These are phyloP conservation scores for Aselliscus stoliczkanus DNA, from an alignment of 2,797 vertebrate genomes.

Conservation along the genomic window DNA sequence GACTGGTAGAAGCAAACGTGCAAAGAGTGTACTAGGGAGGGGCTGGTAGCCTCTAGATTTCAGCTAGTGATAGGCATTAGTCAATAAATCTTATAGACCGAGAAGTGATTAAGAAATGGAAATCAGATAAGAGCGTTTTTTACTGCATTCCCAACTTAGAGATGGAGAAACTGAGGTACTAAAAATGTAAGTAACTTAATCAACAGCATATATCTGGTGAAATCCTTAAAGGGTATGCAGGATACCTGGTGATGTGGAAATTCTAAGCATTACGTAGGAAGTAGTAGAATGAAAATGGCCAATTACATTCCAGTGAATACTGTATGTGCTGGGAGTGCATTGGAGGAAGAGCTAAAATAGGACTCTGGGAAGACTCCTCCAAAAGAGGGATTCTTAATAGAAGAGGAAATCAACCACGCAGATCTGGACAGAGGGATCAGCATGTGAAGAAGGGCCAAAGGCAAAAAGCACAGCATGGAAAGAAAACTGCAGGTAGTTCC, in stretches of 20 bases:
- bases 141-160: neutral
- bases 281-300: neutral
- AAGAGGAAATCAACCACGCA: neutral
- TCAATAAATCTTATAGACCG: neutral
- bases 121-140: neutral
- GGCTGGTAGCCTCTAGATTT: neutral
- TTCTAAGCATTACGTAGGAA: neutral
- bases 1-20: neutral
- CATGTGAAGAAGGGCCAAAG: neutral
- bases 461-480: neutral
- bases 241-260: neutral
- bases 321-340: neutral
- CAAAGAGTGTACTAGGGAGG: neutral
- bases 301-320: neutral
- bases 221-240: neutral
- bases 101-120: no score
- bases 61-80: neutral
- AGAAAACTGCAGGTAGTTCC: neutral
- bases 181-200: neutral
- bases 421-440: neutral
- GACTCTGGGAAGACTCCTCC: neutral
- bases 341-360: neutral
- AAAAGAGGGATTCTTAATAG: neutral
- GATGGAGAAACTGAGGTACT: neutral
- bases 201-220: neutral